Base-by-base conservation (phyloP, 1,140 invertebrate species). In the Alviniconcha marisindica region DNA sequence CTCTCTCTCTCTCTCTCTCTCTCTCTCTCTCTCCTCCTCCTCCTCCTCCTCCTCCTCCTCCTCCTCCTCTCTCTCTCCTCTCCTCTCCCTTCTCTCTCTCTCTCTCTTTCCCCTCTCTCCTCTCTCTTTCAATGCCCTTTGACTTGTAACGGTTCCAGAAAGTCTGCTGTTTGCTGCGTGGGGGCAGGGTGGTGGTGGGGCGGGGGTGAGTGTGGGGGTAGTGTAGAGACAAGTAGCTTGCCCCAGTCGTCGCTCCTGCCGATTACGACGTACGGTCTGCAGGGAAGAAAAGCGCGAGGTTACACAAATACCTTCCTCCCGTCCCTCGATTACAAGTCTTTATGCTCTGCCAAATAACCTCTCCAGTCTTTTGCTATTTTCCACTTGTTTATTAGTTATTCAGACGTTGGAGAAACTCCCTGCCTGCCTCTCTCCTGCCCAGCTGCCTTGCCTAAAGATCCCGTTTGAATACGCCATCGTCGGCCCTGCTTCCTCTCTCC, bases 301-400 rank as follows among this genome's bases (percentile, higher is more conserved):
- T 24, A 1, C 36, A 76, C 73, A 76, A 76, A 76, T 76, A 76
- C 40, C 40, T 42, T 76, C 18, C 44, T 18, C 44, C 18, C 44
- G 7, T 48, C 18, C 44, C 44, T 48, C 73, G 15, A 76, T 76
- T 76, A 76, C 42, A 21, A 18, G 73, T 76, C 73, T 76, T 76
- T 76, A 76, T 76, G 73, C 42, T 40, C 40, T 44, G 38, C 44
- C 21, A 44, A 76, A 76, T 44, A 18, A 31, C 73, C 73, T 42
- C 38, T n/a, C 40, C 36, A 44, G 40, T 44, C 40, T 18, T 5
- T 76, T 40, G 38, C 38, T 38, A 28, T n/a, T 76, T 76, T 76
- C 73, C 69, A 76, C 73, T 76, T 76, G 73, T 76, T 76, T 76
- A 76, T 76, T 76, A 76, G 73, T 76, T 76, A 76, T 76, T 76